These are phyloP conservation scores for Myotis yumanensis DNA, from an alignment of 2,113 vertebrate genomes.

Conservation along the genomic window DNA sequence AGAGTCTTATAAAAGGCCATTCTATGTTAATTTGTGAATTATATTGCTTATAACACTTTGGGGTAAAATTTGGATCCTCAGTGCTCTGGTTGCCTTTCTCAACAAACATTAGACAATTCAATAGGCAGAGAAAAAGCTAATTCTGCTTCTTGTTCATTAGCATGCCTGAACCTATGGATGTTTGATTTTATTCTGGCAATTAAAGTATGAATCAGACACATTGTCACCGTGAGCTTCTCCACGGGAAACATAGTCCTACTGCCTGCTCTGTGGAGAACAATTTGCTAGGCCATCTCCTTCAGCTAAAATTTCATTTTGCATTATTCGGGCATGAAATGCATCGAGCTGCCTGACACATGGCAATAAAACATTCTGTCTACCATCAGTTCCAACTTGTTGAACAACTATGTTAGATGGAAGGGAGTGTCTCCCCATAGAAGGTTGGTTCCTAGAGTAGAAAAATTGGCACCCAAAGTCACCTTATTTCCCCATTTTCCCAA, in stretches of 20 bases:
- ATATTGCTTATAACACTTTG: conserved; percentile 12
- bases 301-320: conserved; percentile 78
- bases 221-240: conserved; percentile 70
- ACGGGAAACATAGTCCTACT: conserved; percentile 67
- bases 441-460: not conserved
- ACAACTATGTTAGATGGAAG: conserved; percentile 63
- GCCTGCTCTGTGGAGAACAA: conserved; percentile 58
- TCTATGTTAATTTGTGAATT: conserved; percentile 3
- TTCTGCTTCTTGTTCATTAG: conserved; percentile 60
- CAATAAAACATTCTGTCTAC: conserved; percentile 74
- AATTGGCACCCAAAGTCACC: conserved; percentile 7
- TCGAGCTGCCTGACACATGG: conserved; percentile 69
- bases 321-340: conserved; percentile 73
- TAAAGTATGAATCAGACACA: conserved; percentile 68
- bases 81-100: conserved; percentile 28
- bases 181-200: conserved; percentile 70
- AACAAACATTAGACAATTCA: conserved; percentile 53
- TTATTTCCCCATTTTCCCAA: conserved; percentile 5
- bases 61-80: conserved; percentile 47
- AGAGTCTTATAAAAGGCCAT: not conserved
- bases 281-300: conserved; percentile 70
- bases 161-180: conserved; percentile 23
- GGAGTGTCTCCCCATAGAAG: not conserved
- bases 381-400: conserved; percentile 78
- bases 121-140: conserved; percentile 35